These are phyloP conservation scores for Balearica regulorum DNA, from an alignment of 2,797 vertebrate species.

Conservation along the genomic window DNA sequence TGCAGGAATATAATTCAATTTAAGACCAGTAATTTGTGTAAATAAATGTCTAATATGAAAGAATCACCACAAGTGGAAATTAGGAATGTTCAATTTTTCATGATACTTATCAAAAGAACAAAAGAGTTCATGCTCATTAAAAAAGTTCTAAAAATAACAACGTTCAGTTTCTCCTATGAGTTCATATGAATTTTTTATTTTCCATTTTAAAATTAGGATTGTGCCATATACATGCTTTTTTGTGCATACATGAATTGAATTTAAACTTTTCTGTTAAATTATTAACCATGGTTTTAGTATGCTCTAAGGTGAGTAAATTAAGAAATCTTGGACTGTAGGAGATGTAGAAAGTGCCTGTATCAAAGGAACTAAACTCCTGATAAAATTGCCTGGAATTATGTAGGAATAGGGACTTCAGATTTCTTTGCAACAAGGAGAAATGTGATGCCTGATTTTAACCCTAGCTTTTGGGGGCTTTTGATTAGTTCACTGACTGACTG, in stretches of 20 bases:
- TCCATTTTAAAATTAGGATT: conserved; percentile 43
- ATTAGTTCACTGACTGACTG: background rate
- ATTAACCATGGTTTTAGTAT: conserved; percentile 35
- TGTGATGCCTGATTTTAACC: background rate
- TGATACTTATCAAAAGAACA: background rate
- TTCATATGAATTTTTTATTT: conserved; percentile 43
- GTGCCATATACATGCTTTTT: background rate
- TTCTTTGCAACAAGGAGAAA: background rate
- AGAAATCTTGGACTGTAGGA: background rate
- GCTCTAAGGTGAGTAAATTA: conserved; percentile 47
- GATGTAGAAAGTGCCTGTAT: background rate
- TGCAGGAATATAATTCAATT: conserved; percentile 26
- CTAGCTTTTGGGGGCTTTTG: background rate
- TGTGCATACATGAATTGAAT: conserved; percentile 41
- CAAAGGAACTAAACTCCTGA: background rate
- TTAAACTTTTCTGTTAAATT: conserved; percentile 63
- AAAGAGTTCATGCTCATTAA: background rate
- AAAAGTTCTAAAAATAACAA: conserved; percentile 10
- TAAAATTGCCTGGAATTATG: background rate
- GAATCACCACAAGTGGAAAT: conserved; percentile 20
- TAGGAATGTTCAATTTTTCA: conserved; percentile 30
- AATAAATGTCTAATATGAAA: conserved; percentile 37
- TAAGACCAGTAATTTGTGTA: conserved; percentile 40
- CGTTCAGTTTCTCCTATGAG: background rate
- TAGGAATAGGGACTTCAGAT: background rate